Evolutionary conservation across 2,113 vertebrate genomes (phyloP).

Genomic region (Nothoprocta pentlandii): DNA sequence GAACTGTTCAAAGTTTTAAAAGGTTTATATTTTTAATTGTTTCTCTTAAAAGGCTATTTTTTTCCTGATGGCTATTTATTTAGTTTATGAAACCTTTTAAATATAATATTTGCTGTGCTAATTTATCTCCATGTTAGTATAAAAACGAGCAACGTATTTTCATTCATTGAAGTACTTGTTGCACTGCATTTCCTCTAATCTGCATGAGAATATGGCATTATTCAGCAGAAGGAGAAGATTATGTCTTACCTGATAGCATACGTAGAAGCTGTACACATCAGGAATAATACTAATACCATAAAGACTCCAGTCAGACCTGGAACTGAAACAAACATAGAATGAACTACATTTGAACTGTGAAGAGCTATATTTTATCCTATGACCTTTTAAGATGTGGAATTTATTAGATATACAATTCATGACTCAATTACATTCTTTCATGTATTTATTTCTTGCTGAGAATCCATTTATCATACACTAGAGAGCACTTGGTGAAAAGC

Average conservation of each 20-base stretch:
- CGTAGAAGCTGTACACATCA: constrained; percentile 94
- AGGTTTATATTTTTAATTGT: background rate
- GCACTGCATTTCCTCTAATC: background rate
- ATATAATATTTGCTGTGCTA: background rate
- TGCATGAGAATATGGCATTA: background rate
- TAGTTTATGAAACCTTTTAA: background rate
- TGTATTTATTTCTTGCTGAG: background rate
- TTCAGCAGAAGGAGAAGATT: background rate
- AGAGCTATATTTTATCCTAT: background rate
- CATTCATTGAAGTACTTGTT: background rate
- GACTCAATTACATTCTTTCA: background rate
- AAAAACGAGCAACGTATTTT: background rate
- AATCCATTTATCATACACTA: background rate
- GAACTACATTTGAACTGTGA: background rate
- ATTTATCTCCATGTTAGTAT: background rate
- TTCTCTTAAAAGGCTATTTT: background rate
- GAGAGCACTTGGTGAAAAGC: background rate
- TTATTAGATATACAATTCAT: background rate
- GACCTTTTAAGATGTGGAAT: background rate
- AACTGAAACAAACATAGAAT: constrained; percentile 76
- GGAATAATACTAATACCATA: constrained; percentile 93
- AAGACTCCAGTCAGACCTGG: constrained; percentile 93
- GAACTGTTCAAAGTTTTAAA: background rate
- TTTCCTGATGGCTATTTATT: background rate
- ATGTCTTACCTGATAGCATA: constrained; percentile 88